phyloP scores from a whole-genome alignment of 2,888 invertebrate genomes.

The Branchipolynoe longqiensis region DNA sequence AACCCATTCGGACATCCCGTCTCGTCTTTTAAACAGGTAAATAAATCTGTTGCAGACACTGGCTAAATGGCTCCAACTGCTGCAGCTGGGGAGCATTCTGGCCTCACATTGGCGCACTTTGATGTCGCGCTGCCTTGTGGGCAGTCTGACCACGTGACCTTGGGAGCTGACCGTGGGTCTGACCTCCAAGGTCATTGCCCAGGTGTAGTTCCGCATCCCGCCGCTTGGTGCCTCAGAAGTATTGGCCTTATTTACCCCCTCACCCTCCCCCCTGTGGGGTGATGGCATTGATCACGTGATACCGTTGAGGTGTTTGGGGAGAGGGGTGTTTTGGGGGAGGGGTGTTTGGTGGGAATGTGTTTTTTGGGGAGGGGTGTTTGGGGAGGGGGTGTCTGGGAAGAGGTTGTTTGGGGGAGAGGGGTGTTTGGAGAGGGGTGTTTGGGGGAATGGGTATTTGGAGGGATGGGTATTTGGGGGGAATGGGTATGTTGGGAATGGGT shows the following conservation, averaged over 20 bases:
- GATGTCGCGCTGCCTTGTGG: not conserved
- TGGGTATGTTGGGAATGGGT: too few relatives aligned
- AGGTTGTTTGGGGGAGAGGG: too few relatives aligned
- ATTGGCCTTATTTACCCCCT: not conserved
- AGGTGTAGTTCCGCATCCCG: not conserved
- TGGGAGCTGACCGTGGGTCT: conserved; percentile 10
- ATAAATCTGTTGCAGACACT: too few relatives aligned
- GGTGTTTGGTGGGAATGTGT: not conserved
- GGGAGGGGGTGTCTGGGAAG: too few relatives aligned
- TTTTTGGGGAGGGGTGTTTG: not conserved
- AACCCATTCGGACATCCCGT: too few relatives aligned
- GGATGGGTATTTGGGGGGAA: too few relatives aligned
- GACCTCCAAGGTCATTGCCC: conserved; percentile 22
- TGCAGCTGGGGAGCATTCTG: not conserved
- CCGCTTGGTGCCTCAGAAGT: conserved; percentile 3
- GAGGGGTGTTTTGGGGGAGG: not conserved
- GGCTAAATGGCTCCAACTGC: conserved; percentile 3
- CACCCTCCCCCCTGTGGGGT: too few relatives aligned
- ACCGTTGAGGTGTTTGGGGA: not conserved
- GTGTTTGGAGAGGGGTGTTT: too few relatives aligned
- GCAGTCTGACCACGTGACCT: conserved; percentile 24
- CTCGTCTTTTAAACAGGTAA: too few relatives aligned
- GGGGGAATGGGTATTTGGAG: too few relatives aligned
- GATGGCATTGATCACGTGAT: too few relatives aligned
- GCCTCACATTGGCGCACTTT: not conserved